Evolutionary conservation across 2,113 vertebrate genomes (phyloP).

Genomic region (Forbesichthys papilliferus): DNA sequence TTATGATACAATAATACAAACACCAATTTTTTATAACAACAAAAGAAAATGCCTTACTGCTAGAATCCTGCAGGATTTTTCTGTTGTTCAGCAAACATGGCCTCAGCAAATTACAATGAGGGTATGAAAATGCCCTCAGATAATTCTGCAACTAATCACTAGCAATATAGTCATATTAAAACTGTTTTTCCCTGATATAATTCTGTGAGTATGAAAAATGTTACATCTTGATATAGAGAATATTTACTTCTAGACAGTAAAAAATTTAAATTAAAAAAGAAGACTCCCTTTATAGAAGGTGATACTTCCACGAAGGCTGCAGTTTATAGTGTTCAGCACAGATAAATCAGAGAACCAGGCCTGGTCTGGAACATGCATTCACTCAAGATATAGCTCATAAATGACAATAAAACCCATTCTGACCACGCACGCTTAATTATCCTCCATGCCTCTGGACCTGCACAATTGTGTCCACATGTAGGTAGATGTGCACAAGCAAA

Average conservation of each 20-base stretch:
- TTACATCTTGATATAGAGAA: not conserved
- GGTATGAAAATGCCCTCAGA: not conserved
- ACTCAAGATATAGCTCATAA: not conserved
- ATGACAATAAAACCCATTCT: constrained; percentile 27
- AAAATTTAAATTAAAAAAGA: not conserved
- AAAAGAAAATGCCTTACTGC: no score
- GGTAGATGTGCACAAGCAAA: not conserved
- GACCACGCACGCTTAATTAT: constrained; percentile 23
- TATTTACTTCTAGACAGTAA: not conserved
- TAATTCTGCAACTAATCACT: not conserved
- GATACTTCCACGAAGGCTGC: not conserved
- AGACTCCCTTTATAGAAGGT: not conserved
- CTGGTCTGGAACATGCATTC: not conserved
- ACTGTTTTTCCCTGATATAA: no score
- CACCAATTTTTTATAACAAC: no score
- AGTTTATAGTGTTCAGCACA: not conserved
- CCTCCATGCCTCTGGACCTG: constrained; percentile 7
- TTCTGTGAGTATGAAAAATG: no score
- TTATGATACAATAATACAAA: no score
- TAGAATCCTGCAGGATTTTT: no score
- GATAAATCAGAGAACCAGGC: not conserved
- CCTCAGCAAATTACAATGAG: not conserved
- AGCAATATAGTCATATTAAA: no score
- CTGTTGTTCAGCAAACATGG: not conserved
- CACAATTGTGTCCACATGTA: constrained; percentile 10